phyloP scores from a whole-genome alignment of 2,113 vertebrate species.

The Tragulus kanchil region DNA sequence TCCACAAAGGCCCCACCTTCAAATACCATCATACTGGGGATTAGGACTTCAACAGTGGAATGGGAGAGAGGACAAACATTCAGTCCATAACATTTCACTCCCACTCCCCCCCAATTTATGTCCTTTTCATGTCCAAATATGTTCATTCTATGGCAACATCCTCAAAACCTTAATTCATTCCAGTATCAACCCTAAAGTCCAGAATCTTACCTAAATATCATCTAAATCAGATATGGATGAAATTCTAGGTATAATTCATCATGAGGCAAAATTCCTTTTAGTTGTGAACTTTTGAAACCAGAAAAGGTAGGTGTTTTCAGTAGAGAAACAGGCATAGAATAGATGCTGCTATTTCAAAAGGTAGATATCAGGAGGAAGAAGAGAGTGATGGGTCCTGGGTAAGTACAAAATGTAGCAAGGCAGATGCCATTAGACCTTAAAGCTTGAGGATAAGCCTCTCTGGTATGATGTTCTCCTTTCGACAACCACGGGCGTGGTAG shows the following conservation, averaged over 20 bases:
- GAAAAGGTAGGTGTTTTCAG: not conserved
- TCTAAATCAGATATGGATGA: not conserved
- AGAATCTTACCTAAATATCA: not conserved
- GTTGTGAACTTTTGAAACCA: not conserved
- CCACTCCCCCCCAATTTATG: not conserved
- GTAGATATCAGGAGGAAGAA: not conserved
- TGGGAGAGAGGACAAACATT: not conserved
- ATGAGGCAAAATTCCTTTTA: not conserved
- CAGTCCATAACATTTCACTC: not conserved
- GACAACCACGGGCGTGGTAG: not conserved
- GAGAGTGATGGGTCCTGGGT: not conserved
- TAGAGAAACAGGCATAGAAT: not conserved
- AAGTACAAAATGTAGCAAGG: not conserved
- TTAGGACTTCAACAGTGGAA: not conserved
- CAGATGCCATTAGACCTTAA: not conserved
- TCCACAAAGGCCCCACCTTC: not conserved
- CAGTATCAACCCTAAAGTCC: not conserved
- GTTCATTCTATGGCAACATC: not conserved
- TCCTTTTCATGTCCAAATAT: not conserved
- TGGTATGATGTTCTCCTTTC: not conserved
- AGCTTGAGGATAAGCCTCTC: not conserved
- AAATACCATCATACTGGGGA: not conserved
- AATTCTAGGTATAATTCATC: not conserved
- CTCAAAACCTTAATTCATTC: conserved; percentile 17
- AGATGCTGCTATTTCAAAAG: not conserved